Evolutionary conservation across 1,140 invertebrate genomes (phyloP).

Genomic region (Platorchestia sp.): DNA sequence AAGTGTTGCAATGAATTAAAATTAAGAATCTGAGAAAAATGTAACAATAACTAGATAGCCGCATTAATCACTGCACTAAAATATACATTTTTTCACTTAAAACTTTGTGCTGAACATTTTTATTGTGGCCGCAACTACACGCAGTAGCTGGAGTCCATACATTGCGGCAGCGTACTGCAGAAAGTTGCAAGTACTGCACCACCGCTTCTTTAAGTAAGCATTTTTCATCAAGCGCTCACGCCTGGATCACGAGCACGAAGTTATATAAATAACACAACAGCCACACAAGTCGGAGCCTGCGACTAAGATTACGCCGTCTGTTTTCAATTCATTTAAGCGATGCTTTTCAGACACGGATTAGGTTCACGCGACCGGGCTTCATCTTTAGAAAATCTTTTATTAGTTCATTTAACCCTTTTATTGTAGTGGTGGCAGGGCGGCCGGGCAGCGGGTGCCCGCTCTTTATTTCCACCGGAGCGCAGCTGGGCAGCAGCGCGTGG

Average conservation of each 20-base stretch:
- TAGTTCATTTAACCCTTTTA: slow-evolving; percentile 56
- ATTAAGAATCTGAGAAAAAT: too few species aligned
- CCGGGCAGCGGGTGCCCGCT: neutral
- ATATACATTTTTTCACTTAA: too few species aligned
- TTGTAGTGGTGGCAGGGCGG: slow-evolving; percentile 9
- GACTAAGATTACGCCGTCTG: neutral
- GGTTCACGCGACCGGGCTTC: slow-evolving; percentile 18
- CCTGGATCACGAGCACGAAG: neutral
- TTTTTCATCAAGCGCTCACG: neutral
- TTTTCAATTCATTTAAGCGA: slow-evolving; percentile 44
- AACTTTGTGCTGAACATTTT: too few species aligned
- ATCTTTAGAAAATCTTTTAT: slow-evolving; percentile 51
- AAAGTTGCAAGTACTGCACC: too few species aligned
- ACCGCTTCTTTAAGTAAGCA: neutral
- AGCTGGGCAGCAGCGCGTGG: neutral
- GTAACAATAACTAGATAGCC: too few species aligned
- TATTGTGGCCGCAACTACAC: too few species aligned
- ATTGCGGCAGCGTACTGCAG: too few species aligned
- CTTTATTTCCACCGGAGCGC: slow-evolving; percentile 28
- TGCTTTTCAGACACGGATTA: slow-evolving; percentile 43
- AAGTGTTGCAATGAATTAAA: too few species aligned
- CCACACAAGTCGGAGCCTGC: neutral
- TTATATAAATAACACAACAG: neutral
- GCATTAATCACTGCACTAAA: too few species aligned
- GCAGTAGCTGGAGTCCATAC: too few species aligned